Evolutionary conservation across 2,888 invertebrate genomes (phyloP).

Genomic region (Clunio marinus): DNA sequence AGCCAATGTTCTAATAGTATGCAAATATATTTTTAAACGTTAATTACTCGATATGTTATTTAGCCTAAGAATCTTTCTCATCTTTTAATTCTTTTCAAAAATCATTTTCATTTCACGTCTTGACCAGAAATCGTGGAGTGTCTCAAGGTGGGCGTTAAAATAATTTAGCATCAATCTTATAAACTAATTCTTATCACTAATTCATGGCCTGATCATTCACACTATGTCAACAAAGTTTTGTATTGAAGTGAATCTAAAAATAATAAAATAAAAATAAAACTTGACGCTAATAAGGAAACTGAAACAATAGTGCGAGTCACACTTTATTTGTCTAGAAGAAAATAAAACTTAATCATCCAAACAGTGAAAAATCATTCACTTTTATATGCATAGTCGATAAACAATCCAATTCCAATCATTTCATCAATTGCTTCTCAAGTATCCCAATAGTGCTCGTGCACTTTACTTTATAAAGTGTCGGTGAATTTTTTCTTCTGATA

Average conservation of each 20-base stretch:
- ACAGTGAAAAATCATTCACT: not conserved
- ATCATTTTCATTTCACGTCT: too few relatives aligned
- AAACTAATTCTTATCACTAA: not conserved
- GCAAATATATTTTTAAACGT: not conserved
- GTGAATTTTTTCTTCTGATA: constrained; percentile 35
- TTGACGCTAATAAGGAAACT: constrained; percentile 19
- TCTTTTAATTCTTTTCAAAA: not conserved
- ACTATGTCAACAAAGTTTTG: not conserved
- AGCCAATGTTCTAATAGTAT: too few relatives aligned
- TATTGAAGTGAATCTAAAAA: not conserved
- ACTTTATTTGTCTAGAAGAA: not conserved
- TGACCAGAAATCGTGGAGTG: constrained; percentile 4
- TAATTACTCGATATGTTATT: constrained; percentile 16
- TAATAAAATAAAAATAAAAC: not conserved
- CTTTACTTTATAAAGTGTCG: constrained; percentile 2
- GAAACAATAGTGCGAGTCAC: not conserved
- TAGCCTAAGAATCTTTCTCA: not conserved
- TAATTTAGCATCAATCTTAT: not conserved
- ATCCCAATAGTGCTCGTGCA: not conserved
- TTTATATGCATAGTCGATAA: not conserved
- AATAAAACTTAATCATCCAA: constrained; percentile 22
- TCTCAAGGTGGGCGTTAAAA: constrained; percentile 15
- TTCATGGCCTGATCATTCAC: too few relatives aligned
- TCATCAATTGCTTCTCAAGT: constrained; percentile 8
- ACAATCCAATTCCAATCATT: constrained; percentile 29